A percentile compares a stretch with the other conserved stretches of the same genome.
These are phyloP conservation scores for Galemys pyrenaicus DNA, from an alignment of 2,113 vertebrate species.

Conservation along the genomic window DNA sequence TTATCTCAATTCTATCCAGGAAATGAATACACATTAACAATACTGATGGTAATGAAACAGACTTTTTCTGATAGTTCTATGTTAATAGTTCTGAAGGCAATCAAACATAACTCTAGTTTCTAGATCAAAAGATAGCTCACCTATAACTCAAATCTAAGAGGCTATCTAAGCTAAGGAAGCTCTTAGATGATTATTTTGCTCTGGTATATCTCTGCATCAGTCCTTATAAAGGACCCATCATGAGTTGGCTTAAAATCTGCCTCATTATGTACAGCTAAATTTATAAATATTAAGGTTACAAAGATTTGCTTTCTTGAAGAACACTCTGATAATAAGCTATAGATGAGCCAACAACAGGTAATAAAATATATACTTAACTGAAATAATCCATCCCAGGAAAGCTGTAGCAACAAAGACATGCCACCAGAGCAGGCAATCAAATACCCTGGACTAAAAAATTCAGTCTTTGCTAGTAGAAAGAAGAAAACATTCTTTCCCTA, in stretches of 20 bases:
- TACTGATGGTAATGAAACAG: not conserved
- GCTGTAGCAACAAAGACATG: not conserved
- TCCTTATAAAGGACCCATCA: not conserved
- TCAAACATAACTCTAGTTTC: not conserved
- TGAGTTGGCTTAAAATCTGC: conserved; percentile 23
- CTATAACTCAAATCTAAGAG: not conserved
- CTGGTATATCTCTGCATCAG: not conserved
- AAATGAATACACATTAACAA: not conserved
- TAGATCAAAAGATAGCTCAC: conserved; percentile 26
- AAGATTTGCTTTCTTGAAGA: not conserved
- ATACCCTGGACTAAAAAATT: not conserved
- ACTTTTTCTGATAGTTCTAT: conserved; percentile 28
- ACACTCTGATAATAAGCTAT: conserved; percentile 5
- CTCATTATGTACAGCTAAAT: not conserved
- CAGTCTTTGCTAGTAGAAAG: conserved; percentile 33
- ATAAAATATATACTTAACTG: not conserved
- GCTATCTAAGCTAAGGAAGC: conserved; percentile 42
- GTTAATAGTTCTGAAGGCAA: not conserved
- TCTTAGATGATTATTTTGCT: not conserved
- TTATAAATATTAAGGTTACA: conserved; percentile 8
- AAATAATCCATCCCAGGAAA: conserved; percentile 37
- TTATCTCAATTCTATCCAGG: not conserved
- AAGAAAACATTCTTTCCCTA: conserved; percentile 44
- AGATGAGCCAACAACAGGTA: not conserved
- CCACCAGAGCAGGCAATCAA: not conserved